Base-by-base conservation (phyloP, 2,797 vertebrate genomes). In the Pelodytes ibericus region DNA sequence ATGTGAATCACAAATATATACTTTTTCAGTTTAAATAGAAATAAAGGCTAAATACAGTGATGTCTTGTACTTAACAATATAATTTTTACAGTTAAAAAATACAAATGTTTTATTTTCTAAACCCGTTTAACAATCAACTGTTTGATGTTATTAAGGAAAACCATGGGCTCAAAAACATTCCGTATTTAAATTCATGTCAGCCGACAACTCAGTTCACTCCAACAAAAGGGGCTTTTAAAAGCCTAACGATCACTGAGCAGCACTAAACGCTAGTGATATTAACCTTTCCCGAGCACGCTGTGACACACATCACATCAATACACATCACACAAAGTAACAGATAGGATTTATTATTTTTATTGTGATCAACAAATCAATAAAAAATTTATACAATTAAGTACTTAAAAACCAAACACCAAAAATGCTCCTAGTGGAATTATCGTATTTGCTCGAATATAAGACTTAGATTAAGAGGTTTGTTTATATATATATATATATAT, bases 171-270 rank as follows among this genome's bases (percentile, higher is more conserved):
- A 41, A 51, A 47, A 62, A 71, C 71, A 49, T 66, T 22, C 49
- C 47, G 16, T 36, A 70, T 74, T 74, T 66, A 74, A 59, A 69
- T 80, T 75, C 72, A 41, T 80, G 65, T 74, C 77, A 74, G 57
- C 33, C 31, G 24, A 33, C 47, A 47, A 31, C 59, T 71, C 29
- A 27, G 53, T 60, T 71, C 49, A 25, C 59, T 29, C 4, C 49
- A 63, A 70, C 77, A 74, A 80, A 70, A 53, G 71, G 26, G 59
- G n/a, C 65, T 51, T 74, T 74, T 75, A 70, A 18, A 41, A 25
- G 47, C 31, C 36, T 39, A 31, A 22, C 56, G 51, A 65, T 49
- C 56, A 24, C 53, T 39, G 16, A 29, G 61, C 53, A 11, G 39
- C 31, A 36, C 71, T 41, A 44, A 51, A 60, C 49, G 22, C 57